phyloP scores from a whole-genome alignment of 1,140 invertebrate species.

The Arion vulgaris region DNA sequence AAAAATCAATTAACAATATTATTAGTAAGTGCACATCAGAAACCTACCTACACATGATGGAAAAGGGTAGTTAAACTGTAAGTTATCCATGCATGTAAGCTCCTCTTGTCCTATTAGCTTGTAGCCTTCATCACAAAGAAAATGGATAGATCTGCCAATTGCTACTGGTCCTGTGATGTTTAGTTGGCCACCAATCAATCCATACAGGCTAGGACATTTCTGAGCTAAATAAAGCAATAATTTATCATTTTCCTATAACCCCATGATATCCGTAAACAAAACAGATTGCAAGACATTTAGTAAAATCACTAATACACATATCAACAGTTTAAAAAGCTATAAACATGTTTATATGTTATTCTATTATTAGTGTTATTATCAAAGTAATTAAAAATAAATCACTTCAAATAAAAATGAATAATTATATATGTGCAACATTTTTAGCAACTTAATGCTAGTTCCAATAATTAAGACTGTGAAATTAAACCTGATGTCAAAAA shows the following conservation, averaged over 20 bases:
- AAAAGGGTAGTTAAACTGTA: slow-evolving; percentile 2
- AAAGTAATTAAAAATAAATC: too few relatives aligned
- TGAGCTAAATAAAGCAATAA: slow-evolving; percentile 7
- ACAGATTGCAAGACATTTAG: neutral
- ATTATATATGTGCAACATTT: too few relatives aligned
- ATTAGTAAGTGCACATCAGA: too few relatives aligned
- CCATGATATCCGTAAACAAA: neutral
- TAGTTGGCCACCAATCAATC: neutral
- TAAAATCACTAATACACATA: neutral
- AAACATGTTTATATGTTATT: too few relatives aligned
- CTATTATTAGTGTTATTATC: too few relatives aligned
- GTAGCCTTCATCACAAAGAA: slow-evolving; percentile 26
- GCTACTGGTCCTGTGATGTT: neutral
- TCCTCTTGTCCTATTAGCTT: neutral
- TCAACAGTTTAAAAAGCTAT: too few relatives aligned
- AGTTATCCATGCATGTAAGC: slow-evolving; percentile 9
- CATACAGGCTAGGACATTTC: neutral
- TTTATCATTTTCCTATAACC: neutral
- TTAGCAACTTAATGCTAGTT: too few relatives aligned
- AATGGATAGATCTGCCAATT: neutral
- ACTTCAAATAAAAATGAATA: too few relatives aligned
- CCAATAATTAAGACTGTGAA: too few relatives aligned
- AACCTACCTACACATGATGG: slow-evolving; percentile 24
- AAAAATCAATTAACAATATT: too few relatives aligned
- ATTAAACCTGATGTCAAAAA: too few relatives aligned